A percentile compares a stretch with the other conserved stretches of the same genome.
These are phyloP conservation scores for Oligia latruncula DNA, from an alignment of 2,888 invertebrate species.

Conservation along the genomic window DNA sequence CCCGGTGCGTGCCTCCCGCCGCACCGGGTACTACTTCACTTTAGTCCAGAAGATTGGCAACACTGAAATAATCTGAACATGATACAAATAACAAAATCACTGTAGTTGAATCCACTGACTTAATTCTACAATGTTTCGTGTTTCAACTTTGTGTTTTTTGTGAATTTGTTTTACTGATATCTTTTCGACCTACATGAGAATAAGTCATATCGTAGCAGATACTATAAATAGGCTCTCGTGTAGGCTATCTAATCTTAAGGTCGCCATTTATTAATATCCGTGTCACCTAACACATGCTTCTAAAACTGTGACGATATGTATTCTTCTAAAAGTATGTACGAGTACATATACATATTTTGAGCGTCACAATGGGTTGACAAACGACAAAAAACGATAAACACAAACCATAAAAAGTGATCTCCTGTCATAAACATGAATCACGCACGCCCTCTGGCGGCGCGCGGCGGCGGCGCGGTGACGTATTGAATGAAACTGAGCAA, in stretches of 20 bases:
- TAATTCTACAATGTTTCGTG: not conserved
- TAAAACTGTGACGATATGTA: not conserved
- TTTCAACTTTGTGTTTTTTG: not conserved
- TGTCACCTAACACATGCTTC: not conserved
- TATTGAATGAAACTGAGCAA: slow-evolving; percentile 33
- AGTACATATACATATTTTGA: slow-evolving; percentile 2
- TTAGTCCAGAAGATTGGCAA: not conserved
- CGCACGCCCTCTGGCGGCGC: slow-evolving; percentile 36
- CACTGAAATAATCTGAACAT: not conserved
- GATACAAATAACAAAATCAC: not conserved
- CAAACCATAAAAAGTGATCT: slow-evolving; percentile 32
- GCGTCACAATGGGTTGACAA: not conserved
- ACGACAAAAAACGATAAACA: slow-evolving; percentile 25
- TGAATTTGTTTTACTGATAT: not conserved
- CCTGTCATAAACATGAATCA: slow-evolving; percentile 41
- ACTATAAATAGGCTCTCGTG: not conserved
- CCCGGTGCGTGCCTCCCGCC: not conserved
- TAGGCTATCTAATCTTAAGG: not conserved
- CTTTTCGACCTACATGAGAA: not conserved
- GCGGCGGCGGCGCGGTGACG: slow-evolving; percentile 2
- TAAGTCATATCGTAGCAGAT: not conserved
- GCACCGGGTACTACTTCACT: not conserved
- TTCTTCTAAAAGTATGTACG: not conserved
- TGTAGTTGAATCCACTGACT: not conserved
- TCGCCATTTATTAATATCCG: slow-evolving; percentile 15